Evolutionary conservation across 2,113 vertebrate genomes (phyloP), one percentile per base, ranked within the genome.

Genomic region (Xyliphius kryptos): DNA sequence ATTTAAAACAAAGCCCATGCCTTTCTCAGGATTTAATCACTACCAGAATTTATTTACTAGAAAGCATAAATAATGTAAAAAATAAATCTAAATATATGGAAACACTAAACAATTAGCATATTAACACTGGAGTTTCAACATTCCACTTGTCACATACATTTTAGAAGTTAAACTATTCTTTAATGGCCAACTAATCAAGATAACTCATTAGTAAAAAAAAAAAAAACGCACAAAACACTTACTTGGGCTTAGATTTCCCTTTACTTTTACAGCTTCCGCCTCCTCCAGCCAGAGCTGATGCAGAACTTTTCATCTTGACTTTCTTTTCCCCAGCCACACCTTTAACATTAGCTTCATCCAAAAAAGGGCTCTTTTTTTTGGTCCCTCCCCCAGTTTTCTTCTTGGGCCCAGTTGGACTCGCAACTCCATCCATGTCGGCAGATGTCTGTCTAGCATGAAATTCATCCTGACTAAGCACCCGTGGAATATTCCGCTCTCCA

Each of bases 401-500:
- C 74, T 89, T 93, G 2, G 58, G 54, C n/a, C 83, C 81, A 0
- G 86, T 67, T 0, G 87, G 67, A 1, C 87, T 85, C 0, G 85
- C 65, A 0, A 83, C 84, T 1, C 89, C 89, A 9, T 80, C 85
- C 1, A 76, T 19, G 57, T 88, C 85, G 1, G 77, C 69, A 1
- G 82, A n/a, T n/a, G n/a, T 74, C 21, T 85, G 82, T 0, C 79
- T 74, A 11, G 73, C 76, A 36, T 91, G 92, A 61, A 97, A 76
- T 64, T 97, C 94, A 11, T 95, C 91, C 68, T 93, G 91, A 75
- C 94, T 96, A 64, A 97, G 84, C 7, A 97, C 94, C 0, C 94
- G 82, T 0, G 94, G 94, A 41, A 97, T 92, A 83, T 97, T 97
- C 79, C 93, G 91, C 70, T 97, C 93, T 0, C 94, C 94, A 0